Conservation (phyloP, 2,797 vertebrate species). For the Helarctos malayanus region DNA sequence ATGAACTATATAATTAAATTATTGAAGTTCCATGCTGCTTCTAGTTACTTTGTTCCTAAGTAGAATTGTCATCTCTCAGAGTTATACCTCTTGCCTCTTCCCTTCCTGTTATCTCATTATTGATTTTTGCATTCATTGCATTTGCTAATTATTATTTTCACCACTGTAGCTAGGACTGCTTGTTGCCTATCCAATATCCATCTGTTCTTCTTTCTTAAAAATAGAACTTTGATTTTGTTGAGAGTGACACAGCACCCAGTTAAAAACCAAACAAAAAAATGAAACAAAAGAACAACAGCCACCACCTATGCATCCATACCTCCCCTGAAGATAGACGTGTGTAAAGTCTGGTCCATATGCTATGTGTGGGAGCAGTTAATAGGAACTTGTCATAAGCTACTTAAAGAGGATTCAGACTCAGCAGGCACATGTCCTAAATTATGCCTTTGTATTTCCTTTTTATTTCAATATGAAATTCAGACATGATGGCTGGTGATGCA, state of each 20-base stretch:
- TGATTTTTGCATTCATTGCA: neutral
- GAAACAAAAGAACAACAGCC: neutral
- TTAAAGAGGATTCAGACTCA: neutral
- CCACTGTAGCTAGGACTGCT: neutral
- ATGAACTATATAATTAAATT: neutral
- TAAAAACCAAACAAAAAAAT: neutral
- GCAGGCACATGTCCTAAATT: neutral
- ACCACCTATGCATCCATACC: neutral
- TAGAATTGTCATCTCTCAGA: neutral
- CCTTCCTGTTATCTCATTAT: neutral
- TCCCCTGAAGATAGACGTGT: neutral
- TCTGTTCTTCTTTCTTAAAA: neutral
- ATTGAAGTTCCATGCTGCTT: neutral
- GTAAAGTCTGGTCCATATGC: neutral
- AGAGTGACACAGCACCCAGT: fast-evolving
- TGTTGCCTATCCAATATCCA: neutral
- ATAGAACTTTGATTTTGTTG: neutral
- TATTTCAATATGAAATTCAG: neutral
- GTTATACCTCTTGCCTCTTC: neutral
- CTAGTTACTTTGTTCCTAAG: neutral
- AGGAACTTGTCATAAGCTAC: neutral
- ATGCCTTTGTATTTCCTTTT: neutral
- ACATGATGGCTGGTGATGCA: neutral
- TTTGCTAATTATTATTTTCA: neutral
- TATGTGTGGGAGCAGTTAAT: neutral